A percentile compares a stretch with the other conserved stretches of the same genome.
Conservation (phyloP, 2,113 vertebrate genomes). For the Trichomycterus rosablanca region DNA sequence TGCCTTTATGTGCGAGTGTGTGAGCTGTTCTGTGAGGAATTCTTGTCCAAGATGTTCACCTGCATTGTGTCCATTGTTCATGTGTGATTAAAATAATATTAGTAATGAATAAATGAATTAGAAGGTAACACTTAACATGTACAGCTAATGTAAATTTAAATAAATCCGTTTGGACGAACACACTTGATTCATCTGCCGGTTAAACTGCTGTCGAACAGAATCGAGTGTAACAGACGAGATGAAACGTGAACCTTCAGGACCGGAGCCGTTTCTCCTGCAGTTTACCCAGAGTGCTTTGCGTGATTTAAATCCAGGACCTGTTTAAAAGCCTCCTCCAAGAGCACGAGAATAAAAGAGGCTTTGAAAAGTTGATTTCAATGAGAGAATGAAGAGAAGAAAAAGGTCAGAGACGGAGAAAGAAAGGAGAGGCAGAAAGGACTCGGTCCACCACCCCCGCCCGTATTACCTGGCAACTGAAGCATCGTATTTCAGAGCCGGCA, state of each 20-base stretch:
- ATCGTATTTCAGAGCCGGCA: conserved; percentile 53
- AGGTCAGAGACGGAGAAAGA: conserved; percentile 30
- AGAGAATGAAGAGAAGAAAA: conserved; percentile 18
- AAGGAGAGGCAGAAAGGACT: conserved; percentile 20
- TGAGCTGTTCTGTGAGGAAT: too few species aligned
- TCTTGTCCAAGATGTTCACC: too few species aligned
- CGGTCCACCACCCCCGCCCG: conserved; percentile 37
- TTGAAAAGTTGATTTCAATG: conserved; percentile 20
- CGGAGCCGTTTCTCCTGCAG: background rate
- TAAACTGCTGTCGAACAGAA: background rate
- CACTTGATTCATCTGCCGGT: background rate
- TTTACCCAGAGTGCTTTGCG: background rate
- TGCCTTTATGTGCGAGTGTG: too few species aligned
- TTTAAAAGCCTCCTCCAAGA: conserved; percentile 18
- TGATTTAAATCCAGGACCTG: conserved; percentile 3
- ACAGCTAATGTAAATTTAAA: too few species aligned
- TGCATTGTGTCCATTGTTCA: too few species aligned
- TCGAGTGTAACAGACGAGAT: background rate
- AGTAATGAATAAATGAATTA: too few species aligned
- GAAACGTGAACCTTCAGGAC: background rate
- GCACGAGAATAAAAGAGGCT: conserved; percentile 16
- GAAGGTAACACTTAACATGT: too few species aligned
- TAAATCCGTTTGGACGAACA: too few species aligned
- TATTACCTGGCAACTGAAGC: conserved; percentile 66
- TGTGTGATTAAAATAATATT: too few species aligned